phyloP scores from a whole-genome alignment of 2,113 vertebrate species.

The Chaetops frenatus region DNA sequence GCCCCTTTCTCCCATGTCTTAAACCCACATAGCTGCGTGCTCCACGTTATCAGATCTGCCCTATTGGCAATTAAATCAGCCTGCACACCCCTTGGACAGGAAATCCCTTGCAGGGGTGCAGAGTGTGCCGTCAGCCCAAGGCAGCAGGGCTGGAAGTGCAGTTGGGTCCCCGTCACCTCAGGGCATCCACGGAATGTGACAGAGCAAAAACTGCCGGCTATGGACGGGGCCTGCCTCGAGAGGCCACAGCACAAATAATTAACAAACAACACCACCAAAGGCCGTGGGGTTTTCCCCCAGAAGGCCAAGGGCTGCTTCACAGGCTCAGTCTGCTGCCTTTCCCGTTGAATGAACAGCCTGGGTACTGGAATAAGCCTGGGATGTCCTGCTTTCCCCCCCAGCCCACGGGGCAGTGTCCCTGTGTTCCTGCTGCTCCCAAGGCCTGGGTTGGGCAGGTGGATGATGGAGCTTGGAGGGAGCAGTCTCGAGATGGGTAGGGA shows the following conservation, averaged over 20 bases:
- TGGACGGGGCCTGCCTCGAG: background rate
- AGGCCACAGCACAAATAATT: background rate
- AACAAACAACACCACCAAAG: background rate
- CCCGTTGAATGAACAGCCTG: background rate
- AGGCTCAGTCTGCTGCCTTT: background rate
- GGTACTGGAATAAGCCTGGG: background rate
- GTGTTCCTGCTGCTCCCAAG: background rate
- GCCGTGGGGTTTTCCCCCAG: background rate
- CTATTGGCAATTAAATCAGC: background rate
- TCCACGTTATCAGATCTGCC: background rate
- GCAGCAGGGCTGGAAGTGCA: background rate
- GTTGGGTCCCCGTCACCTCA: background rate
- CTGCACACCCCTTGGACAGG: background rate
- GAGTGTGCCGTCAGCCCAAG: background rate
- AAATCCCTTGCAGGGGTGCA: background rate
- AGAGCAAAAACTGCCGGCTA: background rate
- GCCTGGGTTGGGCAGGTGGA: background rate
- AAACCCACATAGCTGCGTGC: background rate
- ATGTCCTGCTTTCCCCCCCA: background rate
- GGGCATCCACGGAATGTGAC: background rate
- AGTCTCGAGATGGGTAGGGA: too few relatives aligned
- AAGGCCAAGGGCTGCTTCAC: background rate
- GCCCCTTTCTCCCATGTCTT: background rate
- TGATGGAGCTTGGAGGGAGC: background rate
- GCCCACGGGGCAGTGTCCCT: background rate